phyloP scores from a whole-genome alignment of 2,113 vertebrate species.

The Brachyhypopomus gauderio region DNA sequence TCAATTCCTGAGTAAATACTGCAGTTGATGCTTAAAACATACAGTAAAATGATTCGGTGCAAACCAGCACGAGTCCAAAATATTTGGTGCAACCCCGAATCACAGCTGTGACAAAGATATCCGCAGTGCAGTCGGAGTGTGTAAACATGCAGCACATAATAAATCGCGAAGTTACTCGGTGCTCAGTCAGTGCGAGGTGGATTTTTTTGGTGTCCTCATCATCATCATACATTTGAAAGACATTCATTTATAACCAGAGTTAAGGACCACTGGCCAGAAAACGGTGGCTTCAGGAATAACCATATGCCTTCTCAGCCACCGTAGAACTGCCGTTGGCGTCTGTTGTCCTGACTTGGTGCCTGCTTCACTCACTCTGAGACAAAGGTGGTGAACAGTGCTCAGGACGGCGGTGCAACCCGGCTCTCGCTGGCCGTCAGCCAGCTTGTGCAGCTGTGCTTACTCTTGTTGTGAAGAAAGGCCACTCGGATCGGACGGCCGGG shows the following conservation, averaged over 20 bases:
- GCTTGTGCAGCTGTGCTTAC: slow-evolving; percentile 58
- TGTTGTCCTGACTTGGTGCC: not conserved
- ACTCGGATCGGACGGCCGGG: slow-evolving; percentile 54
- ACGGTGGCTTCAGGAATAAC: not conserved
- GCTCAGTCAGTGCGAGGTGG: not conserved
- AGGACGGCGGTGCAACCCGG: slow-evolving; percentile 22
- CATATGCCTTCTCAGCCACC: not conserved
- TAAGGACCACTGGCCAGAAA: not conserved
- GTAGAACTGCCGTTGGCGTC: slow-evolving; percentile 22
- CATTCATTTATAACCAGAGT: not conserved
- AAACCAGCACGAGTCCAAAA: slow-evolving; percentile 1
- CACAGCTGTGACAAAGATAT: slow-evolving; percentile 14
- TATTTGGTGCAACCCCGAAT: slow-evolving; percentile 20
- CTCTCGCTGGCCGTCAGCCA: slow-evolving; percentile 39
- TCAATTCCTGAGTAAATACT: not conserved
- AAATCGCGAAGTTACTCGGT: not conserved
- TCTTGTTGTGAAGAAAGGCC: slow-evolving; percentile 52
- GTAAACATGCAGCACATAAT: slow-evolving; percentile 5
- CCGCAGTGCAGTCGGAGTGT: slow-evolving; percentile 1
- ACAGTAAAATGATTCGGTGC: not conserved
- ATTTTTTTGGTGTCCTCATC: not conserved
- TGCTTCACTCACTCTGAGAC: not conserved
- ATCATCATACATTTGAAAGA: not conserved
- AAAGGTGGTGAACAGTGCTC: slow-evolving; percentile 42
- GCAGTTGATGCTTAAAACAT: not conserved